phyloP scores from a whole-genome alignment of 1,140 invertebrate genomes.

The Lethocerus indicus region DNA sequence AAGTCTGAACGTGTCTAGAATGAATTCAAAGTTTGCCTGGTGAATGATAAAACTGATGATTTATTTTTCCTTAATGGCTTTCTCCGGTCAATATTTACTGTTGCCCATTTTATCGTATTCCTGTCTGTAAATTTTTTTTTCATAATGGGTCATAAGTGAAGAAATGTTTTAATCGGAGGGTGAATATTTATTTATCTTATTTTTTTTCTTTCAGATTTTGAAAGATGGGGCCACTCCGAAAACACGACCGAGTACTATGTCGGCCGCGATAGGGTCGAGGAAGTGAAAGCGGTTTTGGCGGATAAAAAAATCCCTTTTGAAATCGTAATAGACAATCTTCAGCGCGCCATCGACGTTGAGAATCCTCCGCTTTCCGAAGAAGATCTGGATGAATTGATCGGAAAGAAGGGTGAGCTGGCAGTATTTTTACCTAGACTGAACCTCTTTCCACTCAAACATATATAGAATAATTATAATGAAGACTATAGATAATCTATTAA shows the following conservation, averaged over 20 bases:
- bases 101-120: too few species aligned
- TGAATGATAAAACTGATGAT: too few species aligned
- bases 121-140: too few species aligned
- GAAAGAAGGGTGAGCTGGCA: conserved; percentile 43
- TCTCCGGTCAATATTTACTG: too few species aligned
- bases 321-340: conserved; percentile 52
- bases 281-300: conserved; percentile 18
- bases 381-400: conserved; percentile 42
- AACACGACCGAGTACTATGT: conserved; percentile 19
- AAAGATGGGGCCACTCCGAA: conserved; percentile 18
- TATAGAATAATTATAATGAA: neutral
- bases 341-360: conserved; percentile 56
- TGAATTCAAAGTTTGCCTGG: too few species aligned
- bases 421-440: neutral
- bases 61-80: too few species aligned
- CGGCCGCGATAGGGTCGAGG: conserved; percentile 13
- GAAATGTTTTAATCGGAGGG: too few species aligned
- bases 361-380: conserved; percentile 43
- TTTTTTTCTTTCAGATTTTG: conserved; percentile 14
- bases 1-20: too few species aligned
- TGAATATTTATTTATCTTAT: neutral
- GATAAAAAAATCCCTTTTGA: conserved; percentile 30
- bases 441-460: neutral
- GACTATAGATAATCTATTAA: conserved; percentile 12
- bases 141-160: too few species aligned